A percentile compares a stretch with the other conserved stretches of the same genome.
These are phyloP conservation scores for Helogale parvula DNA, from an alignment of 2,113 vertebrate species.

Conservation along the genomic window DNA sequence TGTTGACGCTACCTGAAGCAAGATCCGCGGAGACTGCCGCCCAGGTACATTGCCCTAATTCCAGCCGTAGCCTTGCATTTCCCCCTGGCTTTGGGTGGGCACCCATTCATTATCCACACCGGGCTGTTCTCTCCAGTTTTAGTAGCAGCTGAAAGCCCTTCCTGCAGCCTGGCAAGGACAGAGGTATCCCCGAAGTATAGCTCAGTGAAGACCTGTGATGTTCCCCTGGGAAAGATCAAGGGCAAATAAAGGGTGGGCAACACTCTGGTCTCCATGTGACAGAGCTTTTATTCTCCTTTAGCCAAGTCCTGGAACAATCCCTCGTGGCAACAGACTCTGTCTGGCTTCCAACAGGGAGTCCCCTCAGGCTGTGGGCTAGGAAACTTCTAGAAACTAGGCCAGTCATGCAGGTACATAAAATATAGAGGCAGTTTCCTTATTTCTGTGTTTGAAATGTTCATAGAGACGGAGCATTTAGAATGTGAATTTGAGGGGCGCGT, in stretches of 20 bases:
- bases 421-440: neutral
- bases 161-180: neutral
- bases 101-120: neutral
- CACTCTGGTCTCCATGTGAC: neutral
- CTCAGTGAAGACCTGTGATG: neutral
- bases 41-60: neutral
- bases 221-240: neutral
- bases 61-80: neutral
- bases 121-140: neutral
- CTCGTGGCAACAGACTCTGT: neutral
- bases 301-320: neutral
- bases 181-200: neutral
- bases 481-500: neutral
- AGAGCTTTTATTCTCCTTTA: neutral
- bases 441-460: conserved; percentile 9
- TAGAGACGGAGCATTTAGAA: neutral
- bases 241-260: neutral
- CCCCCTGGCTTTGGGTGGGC: neutral
- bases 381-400: neutral
- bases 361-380: neutral
- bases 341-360: neutral
- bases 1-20: neutral
- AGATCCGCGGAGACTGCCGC: neutral
- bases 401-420: neutral
- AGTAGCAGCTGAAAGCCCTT: neutral